phyloP scores from a whole-genome alignment of 2,797 vertebrate genomes.

The Hyperoplus immaculatus region DNA sequence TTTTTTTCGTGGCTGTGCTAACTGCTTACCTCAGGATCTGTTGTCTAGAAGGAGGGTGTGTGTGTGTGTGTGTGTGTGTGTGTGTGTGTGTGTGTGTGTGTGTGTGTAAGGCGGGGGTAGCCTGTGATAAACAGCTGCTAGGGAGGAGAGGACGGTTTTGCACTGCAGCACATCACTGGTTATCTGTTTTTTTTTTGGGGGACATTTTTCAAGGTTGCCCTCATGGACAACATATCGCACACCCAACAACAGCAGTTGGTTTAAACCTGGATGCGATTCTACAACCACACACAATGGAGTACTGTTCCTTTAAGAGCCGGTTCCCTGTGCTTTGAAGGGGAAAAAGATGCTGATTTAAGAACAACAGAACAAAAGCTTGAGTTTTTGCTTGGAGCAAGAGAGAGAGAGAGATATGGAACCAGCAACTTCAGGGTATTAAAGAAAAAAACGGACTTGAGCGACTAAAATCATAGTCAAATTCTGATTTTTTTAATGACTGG shows the following conservation, averaged over 20 bases:
- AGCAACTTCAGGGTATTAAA: slow-evolving; percentile 22
- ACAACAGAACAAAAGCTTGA: slow-evolving; percentile 1
- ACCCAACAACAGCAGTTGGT: slow-evolving; percentile 23
- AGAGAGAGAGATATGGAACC: background rate
- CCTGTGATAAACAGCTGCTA: slow-evolving; percentile 49
- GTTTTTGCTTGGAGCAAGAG: slow-evolving; percentile 21
- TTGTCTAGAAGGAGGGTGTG: background rate
- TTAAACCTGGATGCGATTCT: slow-evolving; percentile 17
- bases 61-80: no score
- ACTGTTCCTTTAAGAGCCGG: slow-evolving; percentile 30
- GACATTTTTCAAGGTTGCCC: slow-evolving; percentile 6
- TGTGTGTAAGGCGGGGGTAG: background rate
- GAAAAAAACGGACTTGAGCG: background rate
- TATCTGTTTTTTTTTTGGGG: slow-evolving; percentile 6
- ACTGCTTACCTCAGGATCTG: slow-evolving; percentile 61
- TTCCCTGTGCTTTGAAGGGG: slow-evolving; percentile 11
- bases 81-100: no score
- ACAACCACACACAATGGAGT: slow-evolving; percentile 19
- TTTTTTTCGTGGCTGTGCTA: slow-evolving; percentile 32
- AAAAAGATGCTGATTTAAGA: slow-evolving; percentile 42
- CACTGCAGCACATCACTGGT: slow-evolving; percentile 58
- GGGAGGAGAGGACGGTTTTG: slow-evolving; percentile 42
- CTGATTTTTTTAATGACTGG: no score
- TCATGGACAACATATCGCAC: slow-evolving; percentile 35
- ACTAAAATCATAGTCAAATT: background rate